Conservation (phyloP, 2,888 invertebrate species). For the Drosophila meridionalis region DNA sequence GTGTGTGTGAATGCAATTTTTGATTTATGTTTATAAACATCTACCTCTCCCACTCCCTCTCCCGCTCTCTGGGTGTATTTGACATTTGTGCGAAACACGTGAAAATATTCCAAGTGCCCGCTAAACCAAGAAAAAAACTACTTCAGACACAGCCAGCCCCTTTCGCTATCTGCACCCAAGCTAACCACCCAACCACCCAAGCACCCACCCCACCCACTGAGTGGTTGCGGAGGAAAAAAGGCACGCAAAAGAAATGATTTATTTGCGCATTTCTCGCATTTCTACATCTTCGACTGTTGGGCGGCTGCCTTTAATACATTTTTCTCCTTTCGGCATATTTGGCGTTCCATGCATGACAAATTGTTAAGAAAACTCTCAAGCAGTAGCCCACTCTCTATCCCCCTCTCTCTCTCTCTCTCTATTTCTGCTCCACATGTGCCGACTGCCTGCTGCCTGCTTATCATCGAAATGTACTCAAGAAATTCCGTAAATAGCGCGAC, state of each 20-base stretch:
- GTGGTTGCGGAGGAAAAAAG: slow-evolving; percentile 42
- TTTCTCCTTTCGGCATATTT: slow-evolving; percentile 79
- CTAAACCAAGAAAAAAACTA: slow-evolving; percentile 62
- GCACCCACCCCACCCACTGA: slow-evolving; percentile 11
- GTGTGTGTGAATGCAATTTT: slow-evolving; percentile 60
- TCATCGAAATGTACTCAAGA: slow-evolving; percentile 78
- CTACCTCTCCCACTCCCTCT: not conserved
- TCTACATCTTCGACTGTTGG: slow-evolving; percentile 63
- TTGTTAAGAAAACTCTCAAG: slow-evolving; percentile 75
- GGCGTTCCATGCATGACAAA: slow-evolving; percentile 81
- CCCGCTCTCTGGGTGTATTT: slow-evolving; percentile 49
- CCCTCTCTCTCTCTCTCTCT: not conserved
- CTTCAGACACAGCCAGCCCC: slow-evolving; percentile 57
- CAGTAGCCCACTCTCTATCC: slow-evolving; percentile 8
- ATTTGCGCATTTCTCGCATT: slow-evolving; percentile 81
- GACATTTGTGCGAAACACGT: slow-evolving; percentile 83
- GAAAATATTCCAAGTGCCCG: slow-evolving; percentile 81
- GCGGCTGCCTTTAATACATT: slow-evolving; percentile 78
- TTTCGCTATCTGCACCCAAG: slow-evolving; percentile 45
- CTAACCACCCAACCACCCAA: slow-evolving; percentile 8
- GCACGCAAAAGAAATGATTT: slow-evolving; percentile 82
- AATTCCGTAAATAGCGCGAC: slow-evolving; percentile 77
- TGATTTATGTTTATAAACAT: slow-evolving; percentile 69
- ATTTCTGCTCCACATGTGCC: slow-evolving; percentile 3
- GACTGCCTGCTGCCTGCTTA: slow-evolving; percentile 61